These are phyloP conservation scores for Oryzias sinensis DNA, from an alignment of 2,797 vertebrate genomes.

Conservation along the genomic window DNA sequence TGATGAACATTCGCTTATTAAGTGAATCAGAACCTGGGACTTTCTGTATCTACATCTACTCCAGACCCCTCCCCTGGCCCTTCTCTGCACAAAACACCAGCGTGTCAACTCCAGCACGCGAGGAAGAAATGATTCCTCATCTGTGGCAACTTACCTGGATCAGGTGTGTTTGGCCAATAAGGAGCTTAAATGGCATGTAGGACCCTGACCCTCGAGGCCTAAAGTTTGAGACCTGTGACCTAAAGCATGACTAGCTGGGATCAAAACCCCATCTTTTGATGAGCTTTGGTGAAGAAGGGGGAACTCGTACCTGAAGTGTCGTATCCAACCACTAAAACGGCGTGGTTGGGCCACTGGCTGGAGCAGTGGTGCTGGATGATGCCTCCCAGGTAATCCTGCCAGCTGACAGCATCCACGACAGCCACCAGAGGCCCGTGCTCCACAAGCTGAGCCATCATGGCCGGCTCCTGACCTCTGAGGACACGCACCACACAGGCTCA, in stretches of 20 bases:
- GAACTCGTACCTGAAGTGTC: constrained; percentile 80
- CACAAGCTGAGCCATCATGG: constrained; percentile 84
- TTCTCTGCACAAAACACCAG: no score
- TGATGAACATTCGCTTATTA: no score
- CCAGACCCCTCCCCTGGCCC: no score
- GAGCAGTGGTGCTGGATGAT: constrained; percentile 95
- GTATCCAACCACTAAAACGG: constrained; percentile 88
- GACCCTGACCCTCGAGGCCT: no score
- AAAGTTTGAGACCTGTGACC: background rate
- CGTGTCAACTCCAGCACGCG: no score
- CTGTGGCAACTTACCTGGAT: no score
- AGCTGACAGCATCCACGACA: constrained; percentile 88
- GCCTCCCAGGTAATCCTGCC: constrained; percentile 94
- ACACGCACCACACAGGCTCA: constrained; percentile 5
- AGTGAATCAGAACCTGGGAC: no score
- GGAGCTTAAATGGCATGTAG: no score
- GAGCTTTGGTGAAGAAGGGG: background rate
- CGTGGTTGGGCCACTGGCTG: constrained; percentile 86
- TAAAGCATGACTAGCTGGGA: constrained; percentile 1
- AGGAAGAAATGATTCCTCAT: no score
- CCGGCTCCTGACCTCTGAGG: constrained; percentile 80
- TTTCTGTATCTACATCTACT: no score
- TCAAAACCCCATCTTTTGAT: constrained; percentile 2
- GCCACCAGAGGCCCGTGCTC: constrained; percentile 83
- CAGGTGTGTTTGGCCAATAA: no score